phyloP scores from a whole-genome alignment of 2,888 invertebrate genomes.

The Hypena proboscidalis region DNA sequence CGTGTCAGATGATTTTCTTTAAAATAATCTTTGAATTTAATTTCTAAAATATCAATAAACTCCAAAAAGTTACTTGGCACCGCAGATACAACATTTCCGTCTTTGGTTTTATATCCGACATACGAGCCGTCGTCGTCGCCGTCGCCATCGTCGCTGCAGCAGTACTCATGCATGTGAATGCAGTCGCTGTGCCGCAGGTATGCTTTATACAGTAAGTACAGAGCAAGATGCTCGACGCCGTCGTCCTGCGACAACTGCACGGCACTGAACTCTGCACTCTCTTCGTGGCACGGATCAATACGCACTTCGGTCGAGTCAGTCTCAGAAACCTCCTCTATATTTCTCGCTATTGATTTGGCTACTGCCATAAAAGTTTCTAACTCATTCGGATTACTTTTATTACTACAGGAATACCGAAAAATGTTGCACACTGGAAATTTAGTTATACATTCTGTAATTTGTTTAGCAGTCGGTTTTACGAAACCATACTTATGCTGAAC shows the following conservation, averaged over 20 bases:
- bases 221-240: constrained; percentile 13
- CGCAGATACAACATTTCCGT: neutral
- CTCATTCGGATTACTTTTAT: constrained; percentile 8
- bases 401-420: constrained; percentile 11
- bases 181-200: constrained; percentile 18
- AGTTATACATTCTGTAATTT: constrained; percentile 5
- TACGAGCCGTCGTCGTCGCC: neutral
- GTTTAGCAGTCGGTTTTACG: constrained; percentile 13
- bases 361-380: constrained; percentile 14
- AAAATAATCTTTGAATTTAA: constrained; percentile 23
- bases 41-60: constrained; percentile 25
- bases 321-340: too few relatives aligned
- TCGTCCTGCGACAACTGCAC: constrained; percentile 2
- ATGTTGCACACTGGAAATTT: constrained; percentile 27
- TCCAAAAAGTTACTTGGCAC: constrained; percentile 19
- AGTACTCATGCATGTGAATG: constrained; percentile 14
- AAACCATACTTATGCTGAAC: constrained; percentile 6
- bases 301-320: neutral
- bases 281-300: neutral
- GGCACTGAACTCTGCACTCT: constrained; percentile 1
- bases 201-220: constrained; percentile 21
- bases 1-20: neutral
- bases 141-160: constrained; percentile 2
- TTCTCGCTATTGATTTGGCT: too few relatives aligned
- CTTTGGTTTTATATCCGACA: neutral